phyloP scores from a whole-genome alignment of 2,113 vertebrate genomes.

The Delphinapterus leucas region DNA sequence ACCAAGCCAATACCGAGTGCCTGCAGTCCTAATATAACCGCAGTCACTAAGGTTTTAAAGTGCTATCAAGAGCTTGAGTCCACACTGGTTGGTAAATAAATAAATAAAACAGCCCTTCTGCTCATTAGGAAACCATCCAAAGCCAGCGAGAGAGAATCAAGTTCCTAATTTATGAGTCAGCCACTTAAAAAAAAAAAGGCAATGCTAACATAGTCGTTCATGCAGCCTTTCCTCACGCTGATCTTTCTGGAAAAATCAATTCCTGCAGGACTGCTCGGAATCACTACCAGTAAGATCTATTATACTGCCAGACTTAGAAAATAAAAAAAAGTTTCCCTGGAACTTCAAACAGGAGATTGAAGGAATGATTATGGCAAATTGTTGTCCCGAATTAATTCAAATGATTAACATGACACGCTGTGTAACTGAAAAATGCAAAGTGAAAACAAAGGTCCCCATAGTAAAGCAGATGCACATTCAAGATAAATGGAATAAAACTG shows the following conservation, averaged over 20 bases:
- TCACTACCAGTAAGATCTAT: constrained; percentile 41
- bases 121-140: constrained; percentile 61
- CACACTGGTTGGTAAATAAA: constrained; percentile 46
- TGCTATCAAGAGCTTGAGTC: constrained; percentile 35
- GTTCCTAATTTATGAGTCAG: constrained; percentile 66
- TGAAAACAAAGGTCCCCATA: not conserved
- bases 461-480: not conserved
- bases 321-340: not conserved
- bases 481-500: not conserved
- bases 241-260: constrained; percentile 60
- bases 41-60: constrained; percentile 48
- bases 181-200: not conserved
- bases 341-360: constrained; percentile 31
- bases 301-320: not conserved
- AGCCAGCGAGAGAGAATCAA: constrained; percentile 38
- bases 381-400: constrained; percentile 22
- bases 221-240: not conserved
- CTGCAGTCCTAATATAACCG: not conserved
- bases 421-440: constrained; percentile 26
- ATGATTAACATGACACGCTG: not conserved
- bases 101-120: constrained; percentile 43
- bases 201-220: not conserved
- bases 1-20: not conserved
- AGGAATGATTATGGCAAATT: constrained; percentile 32
- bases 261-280: not conserved